Evolutionary conservation across 2,113 vertebrate species (phyloP).

Genomic region (Rhegmatorhina hoffmannsi): DNA sequence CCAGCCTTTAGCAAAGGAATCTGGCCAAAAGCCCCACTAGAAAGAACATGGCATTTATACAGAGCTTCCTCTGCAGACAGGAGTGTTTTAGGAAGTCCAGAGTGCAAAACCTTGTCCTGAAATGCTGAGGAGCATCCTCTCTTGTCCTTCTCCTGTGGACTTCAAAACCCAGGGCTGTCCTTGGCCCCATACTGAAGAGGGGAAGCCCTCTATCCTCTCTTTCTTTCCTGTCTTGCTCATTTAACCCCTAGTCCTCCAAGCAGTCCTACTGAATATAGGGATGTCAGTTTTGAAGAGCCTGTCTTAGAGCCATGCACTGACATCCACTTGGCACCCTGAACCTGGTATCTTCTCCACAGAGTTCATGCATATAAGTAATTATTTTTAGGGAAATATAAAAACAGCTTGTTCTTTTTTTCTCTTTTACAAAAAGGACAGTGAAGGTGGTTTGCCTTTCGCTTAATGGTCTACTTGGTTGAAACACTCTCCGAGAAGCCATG

Average conservation of each 20-base stretch:
- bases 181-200: background rate
- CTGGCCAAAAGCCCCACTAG: background rate
- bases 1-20: background rate
- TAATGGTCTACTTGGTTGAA: background rate
- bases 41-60: background rate
- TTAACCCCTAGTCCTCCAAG: background rate
- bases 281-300: background rate
- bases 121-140: background rate
- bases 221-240: background rate
- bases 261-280: rapidly evolving
- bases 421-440: background rate
- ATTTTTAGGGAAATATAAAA: background rate
- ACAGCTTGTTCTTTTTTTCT: rapidly evolving
- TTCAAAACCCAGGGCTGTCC: background rate
- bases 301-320: background rate
- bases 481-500: background rate
- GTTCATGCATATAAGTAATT: background rate
- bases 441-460: background rate
- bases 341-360: background rate
- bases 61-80: background rate
- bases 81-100: background rate
- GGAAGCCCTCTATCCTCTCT: background rate
- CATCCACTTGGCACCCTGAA: background rate
- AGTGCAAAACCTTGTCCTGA: background rate
- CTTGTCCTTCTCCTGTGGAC: background rate